Percentiles rank a stretch among this genome's conserved stretches.
These are phyloP conservation scores for Acromyrmex heyeri DNA, from an alignment of 1,140 invertebrate genomes.

Conservation along the genomic window DNA sequence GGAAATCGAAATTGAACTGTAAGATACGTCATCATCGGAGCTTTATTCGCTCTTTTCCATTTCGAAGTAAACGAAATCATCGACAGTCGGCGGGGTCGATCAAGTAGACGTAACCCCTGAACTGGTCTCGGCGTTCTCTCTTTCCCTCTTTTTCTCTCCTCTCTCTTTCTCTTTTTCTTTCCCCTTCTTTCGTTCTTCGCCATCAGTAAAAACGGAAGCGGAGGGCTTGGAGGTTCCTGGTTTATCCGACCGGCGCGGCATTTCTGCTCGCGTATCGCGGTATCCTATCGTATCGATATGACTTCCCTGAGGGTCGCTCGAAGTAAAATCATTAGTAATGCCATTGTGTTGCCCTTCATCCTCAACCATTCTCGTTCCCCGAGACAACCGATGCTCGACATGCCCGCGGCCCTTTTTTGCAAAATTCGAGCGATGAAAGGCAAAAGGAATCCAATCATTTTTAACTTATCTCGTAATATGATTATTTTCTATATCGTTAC, in stretches of 20 bases:
- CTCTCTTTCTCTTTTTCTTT: constrained; percentile 4
- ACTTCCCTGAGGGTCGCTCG: constrained; percentile 77
- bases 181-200: constrained; percentile 5
- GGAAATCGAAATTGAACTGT: constrained; percentile 35
- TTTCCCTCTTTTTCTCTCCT: constrained; percentile 14
- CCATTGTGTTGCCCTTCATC: constrained; percentile 76
- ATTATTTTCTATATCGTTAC: background rate
- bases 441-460: constrained; percentile 18
- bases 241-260: constrained; percentile 78
- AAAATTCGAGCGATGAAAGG: constrained; percentile 52
- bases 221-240: constrained; percentile 61
- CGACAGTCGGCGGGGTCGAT: constrained; percentile 80
- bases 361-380: constrained; percentile 37
- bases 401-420: constrained; percentile 61
- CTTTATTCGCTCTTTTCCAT: constrained; percentile 69
- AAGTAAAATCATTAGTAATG: constrained; percentile 85
- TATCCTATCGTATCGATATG: constrained; percentile 83
- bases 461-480: constrained; percentile 14
- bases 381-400: constrained; percentile 39
- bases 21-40: constrained; percentile 3
- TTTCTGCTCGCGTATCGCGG: constrained; percentile 79
- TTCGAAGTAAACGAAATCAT: constrained; percentile 81
- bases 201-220: constrained; percentile 51
- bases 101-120: constrained; percentile 80
- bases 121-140: constrained; percentile 31